Evolutionary conservation across 1,140 invertebrate genomes (phyloP).

Genomic region (Meloidogyne floridensis): DNA sequence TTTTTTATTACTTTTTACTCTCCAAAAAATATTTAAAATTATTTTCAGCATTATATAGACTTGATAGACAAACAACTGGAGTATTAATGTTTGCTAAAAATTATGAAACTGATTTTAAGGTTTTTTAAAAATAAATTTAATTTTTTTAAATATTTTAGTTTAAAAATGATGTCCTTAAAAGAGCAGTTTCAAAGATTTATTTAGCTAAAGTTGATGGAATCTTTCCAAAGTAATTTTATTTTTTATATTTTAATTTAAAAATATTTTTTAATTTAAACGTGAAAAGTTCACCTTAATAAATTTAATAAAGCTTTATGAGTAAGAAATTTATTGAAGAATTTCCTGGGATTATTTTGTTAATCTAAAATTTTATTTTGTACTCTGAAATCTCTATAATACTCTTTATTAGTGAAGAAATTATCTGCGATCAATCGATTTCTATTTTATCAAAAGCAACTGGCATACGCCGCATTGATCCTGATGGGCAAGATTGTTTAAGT

Average conservation of each 20-base stretch:
- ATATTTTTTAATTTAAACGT: slow-evolving; percentile 1
- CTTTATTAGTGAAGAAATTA: slow-evolving; percentile 76
- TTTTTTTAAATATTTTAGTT: slow-evolving; percentile 67
- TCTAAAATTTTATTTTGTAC: too few relatives aligned
- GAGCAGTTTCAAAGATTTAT: slow-evolving; percentile 82
- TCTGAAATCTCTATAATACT: slow-evolving; percentile 1
- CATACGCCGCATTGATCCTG: slow-evolving; percentile 79
- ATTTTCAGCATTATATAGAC: slow-evolving; percentile 42
- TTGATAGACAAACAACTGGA: slow-evolving; percentile 89
- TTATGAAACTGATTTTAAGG: slow-evolving; percentile 55
- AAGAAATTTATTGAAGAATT: too few relatives aligned
- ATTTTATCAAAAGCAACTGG: slow-evolving; percentile 92
- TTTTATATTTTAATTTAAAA: neutral
- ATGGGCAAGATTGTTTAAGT: slow-evolving; percentile 82
- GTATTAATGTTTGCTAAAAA: slow-evolving; percentile 87
- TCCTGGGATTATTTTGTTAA: too few relatives aligned
- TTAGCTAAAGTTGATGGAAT: slow-evolving; percentile 91
- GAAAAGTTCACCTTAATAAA: too few relatives aligned
- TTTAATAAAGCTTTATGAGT: too few relatives aligned
- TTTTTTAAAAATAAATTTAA: slow-evolving; percentile 37
- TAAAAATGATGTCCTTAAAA: slow-evolving; percentile 74
- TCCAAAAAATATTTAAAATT: slow-evolving; percentile 12
- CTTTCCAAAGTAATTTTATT: slow-evolving; percentile 84
- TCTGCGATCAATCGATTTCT: slow-evolving; percentile 87
- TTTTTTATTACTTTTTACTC: neutral